Evolutionary conservation across 1,140 invertebrate genomes (phyloP).

Genomic region (Lethrus apterus): DNA sequence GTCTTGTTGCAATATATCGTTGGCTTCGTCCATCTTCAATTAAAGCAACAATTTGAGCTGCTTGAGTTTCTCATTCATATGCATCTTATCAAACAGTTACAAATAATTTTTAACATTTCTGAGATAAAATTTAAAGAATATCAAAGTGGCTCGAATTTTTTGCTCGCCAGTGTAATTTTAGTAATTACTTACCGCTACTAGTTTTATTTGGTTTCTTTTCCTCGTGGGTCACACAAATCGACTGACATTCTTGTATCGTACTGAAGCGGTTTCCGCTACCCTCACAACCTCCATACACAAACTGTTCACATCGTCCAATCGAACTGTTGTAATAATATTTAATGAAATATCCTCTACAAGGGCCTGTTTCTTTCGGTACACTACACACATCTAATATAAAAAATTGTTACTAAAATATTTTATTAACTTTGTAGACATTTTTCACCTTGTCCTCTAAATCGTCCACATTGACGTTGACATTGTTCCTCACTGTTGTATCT

Average conservation of each 20-base stretch:
- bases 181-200: conserved; percentile 22
- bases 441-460: conserved; percentile 62
- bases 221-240: conserved; percentile 50
- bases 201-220: conserved; percentile 27
- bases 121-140: too few relatives aligned
- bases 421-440: conserved; percentile 4
- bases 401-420: neutral
- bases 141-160: too few relatives aligned
- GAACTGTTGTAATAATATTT: conserved; percentile 64
- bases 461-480: conserved; percentile 71
- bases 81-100: too few relatives aligned
- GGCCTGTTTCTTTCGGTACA: conserved; percentile 54
- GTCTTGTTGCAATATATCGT: too few relatives aligned
- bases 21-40: too few relatives aligned
- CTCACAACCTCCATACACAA: conserved; percentile 76
- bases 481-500: conserved; percentile 70
- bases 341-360: conserved; percentile 52
- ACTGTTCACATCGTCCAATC: conserved; percentile 54
- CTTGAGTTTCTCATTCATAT: too few relatives aligned
- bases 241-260: conserved; percentile 60
- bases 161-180: too few relatives aligned
- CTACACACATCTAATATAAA: conserved; percentile 52
- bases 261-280: conserved; percentile 81
- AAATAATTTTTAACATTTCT: too few relatives aligned
- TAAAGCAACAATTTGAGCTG: too few relatives aligned